Evolutionary conservation across 2,888 invertebrate genomes (phyloP), one percentile per base, ranked within the genome.

Genomic region (Pterobdella sp.): DNA sequence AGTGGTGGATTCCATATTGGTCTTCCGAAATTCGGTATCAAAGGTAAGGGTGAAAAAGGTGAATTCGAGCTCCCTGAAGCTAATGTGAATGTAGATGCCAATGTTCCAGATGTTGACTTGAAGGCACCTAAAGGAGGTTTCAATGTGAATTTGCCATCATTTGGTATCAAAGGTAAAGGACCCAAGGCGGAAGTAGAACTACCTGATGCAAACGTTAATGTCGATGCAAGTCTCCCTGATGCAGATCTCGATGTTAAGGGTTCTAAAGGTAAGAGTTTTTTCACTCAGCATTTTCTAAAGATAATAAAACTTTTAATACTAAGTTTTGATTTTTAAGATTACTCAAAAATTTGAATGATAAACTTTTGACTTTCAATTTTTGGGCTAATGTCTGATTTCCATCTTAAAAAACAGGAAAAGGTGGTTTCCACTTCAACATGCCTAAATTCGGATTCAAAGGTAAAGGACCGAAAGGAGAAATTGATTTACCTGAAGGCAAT

Each of bases 11-110:
- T 72, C 42, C 72, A 35, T 29, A 29, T 72, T 18, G 72, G 72
- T 14, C 52, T 72, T 14, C 72, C 72, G 29, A 72, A 72, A 65
- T 72, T 72, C 14, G 72, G 72, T 37, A 72, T 72, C n/a, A 72
- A 72, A 29, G 64, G 72, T 32, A 36, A 72, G 42, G 72, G n/a
- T n/a, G n/a, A n/a, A n/a, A n/a, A 37, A n/a, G n/a, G n/a, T n/a
- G n/a, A n/a, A n/a, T n/a, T n/a, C n/a, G n/a, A n/a, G n/a, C 18
- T 72, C 3, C 72, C 72, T 10, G 64, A 65, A 1, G 72, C 36
- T 22, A 64, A 37, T 4, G 29, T 60, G n/a, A 36, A 72, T 32
- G 32, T 72, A 18, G 63, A 63, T 32, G 72, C 64, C n/a, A 26
- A 64, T 14, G 71, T 60, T 63, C 60, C 35, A 0, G 71, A 71